These are phyloP conservation scores for Rachycentron canadum DNA, from an alignment of 2,797 vertebrate species.

Conservation along the genomic window DNA sequence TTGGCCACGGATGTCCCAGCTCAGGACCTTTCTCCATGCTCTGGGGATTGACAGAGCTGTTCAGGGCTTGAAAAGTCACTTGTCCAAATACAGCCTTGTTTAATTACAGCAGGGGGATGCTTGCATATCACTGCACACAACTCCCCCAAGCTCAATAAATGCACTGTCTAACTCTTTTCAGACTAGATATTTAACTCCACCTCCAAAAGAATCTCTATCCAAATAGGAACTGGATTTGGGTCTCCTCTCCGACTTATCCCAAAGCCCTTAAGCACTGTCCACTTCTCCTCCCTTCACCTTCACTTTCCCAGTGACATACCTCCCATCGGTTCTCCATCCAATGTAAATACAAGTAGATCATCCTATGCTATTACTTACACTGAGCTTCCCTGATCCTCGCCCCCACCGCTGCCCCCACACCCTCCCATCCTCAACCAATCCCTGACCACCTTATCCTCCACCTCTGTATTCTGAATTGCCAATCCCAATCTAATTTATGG, in stretches of 20 bases:
- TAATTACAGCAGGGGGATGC: conserved; percentile 78
- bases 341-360: conserved; percentile 83
- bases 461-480: conserved; percentile 84
- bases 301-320: conserved; percentile 80
- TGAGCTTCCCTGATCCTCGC: conserved; percentile 59
- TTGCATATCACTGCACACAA: conserved; percentile 68
- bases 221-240: conserved; percentile 80
- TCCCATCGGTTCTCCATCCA: conserved; percentile 78
- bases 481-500: conserved; percentile 94
- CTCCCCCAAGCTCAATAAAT: conserved; percentile 65
- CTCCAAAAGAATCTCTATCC: conserved; percentile 78
- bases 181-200: conserved; percentile 70
- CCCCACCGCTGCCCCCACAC: conserved; percentile 33
- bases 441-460: conserved; percentile 76
- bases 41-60: conserved; percentile 73
- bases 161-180: conserved; percentile 67
- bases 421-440: conserved; percentile 69
- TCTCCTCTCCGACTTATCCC: conserved; percentile 76
- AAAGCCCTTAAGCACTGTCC: conserved; percentile 78
- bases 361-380: conserved; percentile 77
- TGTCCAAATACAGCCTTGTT: conserved; percentile 82
- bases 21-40: conserved; percentile 75
- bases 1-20: conserved; percentile 76
- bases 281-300: conserved; percentile 73
- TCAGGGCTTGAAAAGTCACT: conserved; percentile 75